phyloP scores from a whole-genome alignment of 2,113 vertebrate genomes.

The Microcebus griseorufus region DNA sequence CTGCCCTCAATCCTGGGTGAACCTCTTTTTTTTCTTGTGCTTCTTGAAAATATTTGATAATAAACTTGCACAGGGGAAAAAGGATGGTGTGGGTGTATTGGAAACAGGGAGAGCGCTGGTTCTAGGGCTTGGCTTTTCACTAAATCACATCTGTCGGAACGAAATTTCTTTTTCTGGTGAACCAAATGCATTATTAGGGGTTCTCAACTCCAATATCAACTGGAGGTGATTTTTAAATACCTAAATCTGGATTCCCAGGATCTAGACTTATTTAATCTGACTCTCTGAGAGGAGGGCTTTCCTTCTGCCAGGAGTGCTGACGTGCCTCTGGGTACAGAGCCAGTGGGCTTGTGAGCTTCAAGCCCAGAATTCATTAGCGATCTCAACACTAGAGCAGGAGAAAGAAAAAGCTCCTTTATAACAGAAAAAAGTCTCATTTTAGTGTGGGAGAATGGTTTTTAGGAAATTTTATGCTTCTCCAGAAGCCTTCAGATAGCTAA shows the following conservation, averaged over 20 bases:
- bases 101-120: neutral
- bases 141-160: neutral
- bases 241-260: neutral
- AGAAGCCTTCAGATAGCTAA: neutral
- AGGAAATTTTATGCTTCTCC: neutral
- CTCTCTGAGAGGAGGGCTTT: neutral
- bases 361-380: neutral
- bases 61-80: neutral
- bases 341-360: neutral
- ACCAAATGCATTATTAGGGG: neutral
- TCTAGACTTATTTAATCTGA: neutral
- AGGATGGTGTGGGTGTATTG: neutral
- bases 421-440: neutral
- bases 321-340: neutral
- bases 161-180: neutral
- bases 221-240: neutral
- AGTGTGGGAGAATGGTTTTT: neutral
- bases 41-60: neutral
- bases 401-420: neutral
- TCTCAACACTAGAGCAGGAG: neutral
- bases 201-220: neutral
- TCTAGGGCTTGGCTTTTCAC: neutral
- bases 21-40: neutral
- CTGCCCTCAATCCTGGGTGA: neutral
- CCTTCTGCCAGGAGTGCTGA: neutral